These are phyloP conservation scores for Psephotus haematonotus DNA, from an alignment of 2,113 vertebrate genomes.

Conservation along the genomic window DNA sequence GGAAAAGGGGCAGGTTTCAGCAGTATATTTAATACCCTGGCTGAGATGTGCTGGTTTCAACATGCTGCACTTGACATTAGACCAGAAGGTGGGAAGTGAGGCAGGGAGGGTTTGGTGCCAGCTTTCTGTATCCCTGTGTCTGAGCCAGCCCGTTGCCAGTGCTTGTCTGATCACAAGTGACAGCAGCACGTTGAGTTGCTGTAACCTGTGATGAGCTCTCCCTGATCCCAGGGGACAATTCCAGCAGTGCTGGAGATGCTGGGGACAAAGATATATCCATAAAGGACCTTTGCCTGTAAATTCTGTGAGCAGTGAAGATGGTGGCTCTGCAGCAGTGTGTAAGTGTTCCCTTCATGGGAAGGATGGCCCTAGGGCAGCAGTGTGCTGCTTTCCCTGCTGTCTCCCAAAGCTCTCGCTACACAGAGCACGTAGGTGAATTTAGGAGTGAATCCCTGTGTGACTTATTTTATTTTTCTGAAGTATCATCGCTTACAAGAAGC, in stretches of 20 bases:
- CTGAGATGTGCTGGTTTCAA: neutral
- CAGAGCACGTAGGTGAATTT: neutral
- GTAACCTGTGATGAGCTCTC: neutral
- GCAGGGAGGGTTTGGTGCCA: neutral
- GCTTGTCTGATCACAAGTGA: fast-evolving
- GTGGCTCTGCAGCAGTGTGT: neutral
- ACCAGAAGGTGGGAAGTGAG: neutral
- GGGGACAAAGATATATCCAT: fast-evolving
- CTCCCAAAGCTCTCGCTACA: neutral
- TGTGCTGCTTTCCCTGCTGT: neutral
- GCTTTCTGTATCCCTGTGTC: fast-evolving
- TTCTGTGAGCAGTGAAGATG: fast-evolving
- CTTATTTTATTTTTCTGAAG: neutral
- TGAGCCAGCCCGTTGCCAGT: neutral
- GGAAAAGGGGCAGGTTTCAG: neutral
- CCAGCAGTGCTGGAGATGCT: fast-evolving
- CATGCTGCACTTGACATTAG: neutral
- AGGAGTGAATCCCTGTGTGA: neutral
- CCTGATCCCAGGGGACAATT: fast-evolving
- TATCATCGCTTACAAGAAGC: neutral
- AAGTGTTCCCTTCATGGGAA: neutral
- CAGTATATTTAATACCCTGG: fast-evolving
- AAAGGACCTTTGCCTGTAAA: neutral
- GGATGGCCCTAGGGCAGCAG: neutral
- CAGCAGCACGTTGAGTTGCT: neutral